Evolutionary conservation across 2,888 invertebrate genomes (phyloP).

Genomic region (Lapara coniferarum): DNA sequence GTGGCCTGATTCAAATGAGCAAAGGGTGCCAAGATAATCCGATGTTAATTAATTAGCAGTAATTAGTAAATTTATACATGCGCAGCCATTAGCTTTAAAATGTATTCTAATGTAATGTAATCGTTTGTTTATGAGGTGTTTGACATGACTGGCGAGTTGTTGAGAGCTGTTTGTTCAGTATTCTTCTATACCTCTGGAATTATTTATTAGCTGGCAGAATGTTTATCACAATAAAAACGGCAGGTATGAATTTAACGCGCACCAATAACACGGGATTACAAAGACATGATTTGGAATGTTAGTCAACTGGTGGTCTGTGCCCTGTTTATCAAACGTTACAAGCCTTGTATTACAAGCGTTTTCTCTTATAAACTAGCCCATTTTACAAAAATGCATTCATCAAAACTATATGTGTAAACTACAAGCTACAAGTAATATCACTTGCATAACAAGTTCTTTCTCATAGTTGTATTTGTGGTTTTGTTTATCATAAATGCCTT

Average conservation of each 20-base stretch:
- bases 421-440: too few relatives aligned
- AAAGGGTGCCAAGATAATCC: conserved; percentile 42
- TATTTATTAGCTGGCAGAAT: conserved; percentile 17
- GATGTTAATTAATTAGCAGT: conserved; percentile 40
- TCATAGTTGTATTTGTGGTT: too few relatives aligned
- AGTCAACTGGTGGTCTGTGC: conserved; percentile 10
- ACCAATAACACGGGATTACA: not conserved
- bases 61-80: conserved; percentile 45
- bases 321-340: too few relatives aligned
- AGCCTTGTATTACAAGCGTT: too few relatives aligned
- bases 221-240: not conserved
- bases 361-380: too few relatives aligned
- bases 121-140: conserved; percentile 54
- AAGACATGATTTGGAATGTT: conserved; percentile 1
- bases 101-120: conserved; percentile 55
- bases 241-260: not conserved
- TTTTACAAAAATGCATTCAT: too few relatives aligned
- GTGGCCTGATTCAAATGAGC: conserved; percentile 48
- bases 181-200: conserved; percentile 17
- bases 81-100: conserved; percentile 54
- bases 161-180: conserved; percentile 20
- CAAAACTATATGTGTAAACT: too few relatives aligned
- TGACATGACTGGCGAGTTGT: conserved; percentile 42
- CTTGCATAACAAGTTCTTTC: too few relatives aligned
- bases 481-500: too few relatives aligned